Base-by-base conservation (phyloP, 2,797 vertebrate species). In the Poecilia gillii region DNA sequence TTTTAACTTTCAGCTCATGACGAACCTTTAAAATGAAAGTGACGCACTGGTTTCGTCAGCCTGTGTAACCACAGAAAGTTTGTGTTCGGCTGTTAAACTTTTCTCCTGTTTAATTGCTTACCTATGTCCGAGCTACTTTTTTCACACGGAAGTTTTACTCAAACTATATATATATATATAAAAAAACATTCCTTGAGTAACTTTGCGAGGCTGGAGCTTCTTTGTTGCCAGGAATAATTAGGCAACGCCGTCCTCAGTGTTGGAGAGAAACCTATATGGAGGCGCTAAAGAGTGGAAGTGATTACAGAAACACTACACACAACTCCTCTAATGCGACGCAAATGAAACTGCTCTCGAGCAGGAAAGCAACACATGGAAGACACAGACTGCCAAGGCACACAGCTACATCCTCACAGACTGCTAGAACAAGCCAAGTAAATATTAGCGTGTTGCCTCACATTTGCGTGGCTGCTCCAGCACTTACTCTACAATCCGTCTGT, bases 401-500 rank as follows among this genome's bases (percentile, higher is more conserved):
- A 82, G 79, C 80, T 66, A 62, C 85, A 28, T 72, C 77, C 55
- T 82, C 66, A 57, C 81, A 82, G 57, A 11, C 49, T 0, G 41
- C 78, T 6, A 43, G 72, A 59, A 72, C 8, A 74, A 77, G 80
- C 82, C 83, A 81, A 78, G 79, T 72, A 76, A 87, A 86, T 66
- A 66, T 80, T 66, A 81, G 82, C 16, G 85, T 1, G 43, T 74
- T 75, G 72, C 80, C 84, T 90, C 88, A 81, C 74, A 53, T 68
- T 55, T 87, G 85, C 90, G 80, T 81, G 83, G 85, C 84, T 78
- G 84, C 84, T 73, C 76, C 74, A 82, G 89, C 87, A 81, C 81
- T 88, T 55, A 1, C 79, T 84, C 74, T 72, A 57, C 51, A 47
- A 86, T 81, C 80, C 20, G 77, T 81, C 80, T 16, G 77, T 88